These are phyloP conservation scores for Coelopa frigida DNA, from an alignment of 1,140 invertebrate genomes.

Conservation along the genomic window DNA sequence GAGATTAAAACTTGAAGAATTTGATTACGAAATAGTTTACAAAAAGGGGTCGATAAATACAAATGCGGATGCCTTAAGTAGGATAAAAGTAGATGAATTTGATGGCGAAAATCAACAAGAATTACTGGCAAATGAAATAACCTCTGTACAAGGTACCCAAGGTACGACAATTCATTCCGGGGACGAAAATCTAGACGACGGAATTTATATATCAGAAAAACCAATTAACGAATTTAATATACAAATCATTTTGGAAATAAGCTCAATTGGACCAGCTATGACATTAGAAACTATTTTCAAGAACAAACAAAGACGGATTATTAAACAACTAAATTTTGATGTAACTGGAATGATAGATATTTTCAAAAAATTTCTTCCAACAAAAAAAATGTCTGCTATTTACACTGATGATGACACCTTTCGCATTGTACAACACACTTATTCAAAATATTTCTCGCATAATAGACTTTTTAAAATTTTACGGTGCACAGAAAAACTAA, in stretches of 20 bases:
- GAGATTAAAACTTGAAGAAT: slow-evolving; percentile 5
- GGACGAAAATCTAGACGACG: neutral
- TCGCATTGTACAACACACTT: too few species aligned
- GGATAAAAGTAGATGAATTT: neutral
- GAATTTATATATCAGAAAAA: neutral
- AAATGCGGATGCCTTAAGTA: slow-evolving; percentile 6
- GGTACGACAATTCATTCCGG: neutral
- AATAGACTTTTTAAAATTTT: slow-evolving; percentile 1
- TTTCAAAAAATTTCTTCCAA: slow-evolving; percentile 3
- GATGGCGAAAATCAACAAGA: neutral
- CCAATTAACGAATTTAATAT: neutral
- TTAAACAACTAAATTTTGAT: neutral
- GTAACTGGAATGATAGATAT: neutral
- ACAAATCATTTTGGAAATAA: neutral
- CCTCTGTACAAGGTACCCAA: neutral
- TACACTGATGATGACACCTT: neutral
- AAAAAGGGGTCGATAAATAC: slow-evolving; percentile 7
- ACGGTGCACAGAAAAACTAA: neutral
- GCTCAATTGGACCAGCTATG: neutral
- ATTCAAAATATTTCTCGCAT: too few species aligned
- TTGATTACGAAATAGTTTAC: slow-evolving; percentile 7
- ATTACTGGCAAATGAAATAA: slow-evolving; percentile 1
- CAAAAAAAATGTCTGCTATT: neutral
- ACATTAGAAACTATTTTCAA: too few species aligned
- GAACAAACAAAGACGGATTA: too few species aligned